Evolutionary conservation across 2,888 invertebrate species (phyloP).

Genomic region (Herminia tarsipennalis): DNA sequence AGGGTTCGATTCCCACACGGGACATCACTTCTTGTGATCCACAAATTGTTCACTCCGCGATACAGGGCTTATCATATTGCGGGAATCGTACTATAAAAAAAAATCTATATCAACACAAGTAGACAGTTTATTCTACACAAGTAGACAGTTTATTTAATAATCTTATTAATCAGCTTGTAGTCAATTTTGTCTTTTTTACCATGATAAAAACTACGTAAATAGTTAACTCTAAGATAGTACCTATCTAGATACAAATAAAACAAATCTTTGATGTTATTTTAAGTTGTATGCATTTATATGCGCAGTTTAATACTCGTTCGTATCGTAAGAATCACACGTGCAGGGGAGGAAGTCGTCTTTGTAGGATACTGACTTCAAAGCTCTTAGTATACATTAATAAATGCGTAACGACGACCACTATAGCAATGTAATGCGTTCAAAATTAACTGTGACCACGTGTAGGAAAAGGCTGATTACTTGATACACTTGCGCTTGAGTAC

Average conservation of each 20-base stretch:
- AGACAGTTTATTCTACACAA: too few relatives aligned
- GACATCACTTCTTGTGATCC: too few relatives aligned
- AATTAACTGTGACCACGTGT: slow-evolving; percentile 3
- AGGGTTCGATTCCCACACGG: too few relatives aligned
- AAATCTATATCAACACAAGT: too few relatives aligned
- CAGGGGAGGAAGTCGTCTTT: slow-evolving; percentile 19
- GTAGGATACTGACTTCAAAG: slow-evolving; percentile 28
- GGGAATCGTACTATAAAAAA: too few relatives aligned
- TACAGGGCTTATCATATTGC: too few relatives aligned
- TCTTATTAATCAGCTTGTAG: too few relatives aligned
- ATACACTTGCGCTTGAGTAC: not conserved
- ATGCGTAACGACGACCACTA: slow-evolving; percentile 13
- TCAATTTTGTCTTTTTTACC: too few relatives aligned
- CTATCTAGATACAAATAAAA: too few relatives aligned
- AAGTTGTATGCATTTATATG: slow-evolving; percentile 25
- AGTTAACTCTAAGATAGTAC: too few relatives aligned
- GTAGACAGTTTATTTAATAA: too few relatives aligned
- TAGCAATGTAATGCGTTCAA: not conserved
- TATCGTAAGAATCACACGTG: slow-evolving; percentile 30
- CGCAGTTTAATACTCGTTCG: slow-evolving; percentile 18
- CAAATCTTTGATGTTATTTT: slow-evolving; percentile 26
- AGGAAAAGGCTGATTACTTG: slow-evolving; percentile 1
- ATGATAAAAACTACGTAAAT: not conserved
- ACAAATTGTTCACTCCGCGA: too few relatives aligned
- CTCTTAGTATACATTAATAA: slow-evolving; percentile 17